Percentiles rank a stretch among this genome's conserved stretches.
phyloP scores from a whole-genome alignment of 2,888 invertebrate genomes.

The Eupithecia tripunctaria region DNA sequence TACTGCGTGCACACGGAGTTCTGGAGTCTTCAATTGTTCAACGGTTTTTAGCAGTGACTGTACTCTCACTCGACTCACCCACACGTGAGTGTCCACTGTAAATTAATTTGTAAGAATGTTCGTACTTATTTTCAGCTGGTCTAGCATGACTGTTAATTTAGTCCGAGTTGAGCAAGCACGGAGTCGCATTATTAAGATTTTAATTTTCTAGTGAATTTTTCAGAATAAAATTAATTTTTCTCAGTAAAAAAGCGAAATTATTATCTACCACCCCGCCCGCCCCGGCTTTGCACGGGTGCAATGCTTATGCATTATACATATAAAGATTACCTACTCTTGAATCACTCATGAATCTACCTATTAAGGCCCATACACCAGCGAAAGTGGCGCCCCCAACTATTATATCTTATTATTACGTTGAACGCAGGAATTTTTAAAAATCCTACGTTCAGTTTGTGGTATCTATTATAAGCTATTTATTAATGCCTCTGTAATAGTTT shows the following conservation, averaged over 20 bases:
- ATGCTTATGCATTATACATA: too few species aligned
- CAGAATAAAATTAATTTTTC: background rate
- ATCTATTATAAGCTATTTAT: too few species aligned
- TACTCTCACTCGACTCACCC: slow-evolving; percentile 1
- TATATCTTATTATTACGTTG: too few species aligned
- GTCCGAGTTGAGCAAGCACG: slow-evolving; percentile 7
- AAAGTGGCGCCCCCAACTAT: too few species aligned
- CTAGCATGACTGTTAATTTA: slow-evolving; percentile 15
- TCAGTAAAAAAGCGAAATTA: background rate
- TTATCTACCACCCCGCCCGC: too few species aligned
- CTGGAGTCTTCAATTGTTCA: background rate
- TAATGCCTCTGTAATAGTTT: too few species aligned
- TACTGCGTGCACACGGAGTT: background rate
- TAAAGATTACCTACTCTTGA: too few species aligned
- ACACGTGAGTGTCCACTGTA: slow-evolving; percentile 19
- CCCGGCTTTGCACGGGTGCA: too few species aligned
- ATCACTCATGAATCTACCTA: too few species aligned
- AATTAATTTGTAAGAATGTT: slow-evolving; percentile 27
- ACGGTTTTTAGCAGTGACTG: background rate
- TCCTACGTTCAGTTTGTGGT: too few species aligned
- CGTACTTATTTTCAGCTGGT: slow-evolving; percentile 20
- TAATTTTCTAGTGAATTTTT: slow-evolving; percentile 8
- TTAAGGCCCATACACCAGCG: too few species aligned
- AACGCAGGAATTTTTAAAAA: too few species aligned
- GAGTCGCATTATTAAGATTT: slow-evolving; percentile 14